phyloP scores from a whole-genome alignment of 1,140 invertebrate species.

The Drosophila rufa region DNA sequence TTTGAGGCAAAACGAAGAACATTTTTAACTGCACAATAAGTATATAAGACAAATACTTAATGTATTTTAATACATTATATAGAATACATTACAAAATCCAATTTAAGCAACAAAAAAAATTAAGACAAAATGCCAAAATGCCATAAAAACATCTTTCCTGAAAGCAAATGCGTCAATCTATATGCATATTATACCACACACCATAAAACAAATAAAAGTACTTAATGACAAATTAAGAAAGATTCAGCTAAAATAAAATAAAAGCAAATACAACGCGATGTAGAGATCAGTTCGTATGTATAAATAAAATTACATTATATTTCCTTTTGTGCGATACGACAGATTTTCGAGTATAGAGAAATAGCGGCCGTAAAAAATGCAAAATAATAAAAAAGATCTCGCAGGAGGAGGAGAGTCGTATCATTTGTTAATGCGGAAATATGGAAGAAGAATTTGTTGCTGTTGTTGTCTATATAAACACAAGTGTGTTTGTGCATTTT shows the following conservation, averaged over 20 bases:
- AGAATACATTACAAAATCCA: constrained; percentile 43
- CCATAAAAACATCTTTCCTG: constrained; percentile 56
- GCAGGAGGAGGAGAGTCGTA: constrained; percentile 35
- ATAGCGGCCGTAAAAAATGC: constrained; percentile 46
- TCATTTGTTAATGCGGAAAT: constrained; percentile 79
- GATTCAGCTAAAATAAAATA: constrained; percentile 36
- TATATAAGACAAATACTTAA: constrained; percentile 3
- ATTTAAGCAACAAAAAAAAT: constrained; percentile 49
- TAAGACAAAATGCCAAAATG: constrained; percentile 21
- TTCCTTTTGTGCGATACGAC: constrained; percentile 54
- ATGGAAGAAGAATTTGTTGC: constrained; percentile 68
- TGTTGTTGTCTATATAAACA: constrained; percentile 33
- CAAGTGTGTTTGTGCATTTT: constrained; percentile 24
- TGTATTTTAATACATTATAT: constrained; percentile 6
- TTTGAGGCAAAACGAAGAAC: constrained; percentile 3
- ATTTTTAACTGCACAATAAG: not conserved
- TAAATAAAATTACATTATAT: constrained; percentile 50
- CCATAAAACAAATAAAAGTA: constrained; percentile 56
- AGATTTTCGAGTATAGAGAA: constrained; percentile 56
- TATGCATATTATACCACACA: constrained; percentile 54
- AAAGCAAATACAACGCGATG: constrained; percentile 18
- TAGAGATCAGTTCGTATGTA: constrained; percentile 17
- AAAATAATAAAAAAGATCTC: constrained; percentile 31
- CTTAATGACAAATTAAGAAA: constrained; percentile 59
- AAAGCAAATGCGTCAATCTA: constrained; percentile 72